Conservation (phyloP, 2,888 invertebrate genomes). For the Agriopis leucophaearia region DNA sequence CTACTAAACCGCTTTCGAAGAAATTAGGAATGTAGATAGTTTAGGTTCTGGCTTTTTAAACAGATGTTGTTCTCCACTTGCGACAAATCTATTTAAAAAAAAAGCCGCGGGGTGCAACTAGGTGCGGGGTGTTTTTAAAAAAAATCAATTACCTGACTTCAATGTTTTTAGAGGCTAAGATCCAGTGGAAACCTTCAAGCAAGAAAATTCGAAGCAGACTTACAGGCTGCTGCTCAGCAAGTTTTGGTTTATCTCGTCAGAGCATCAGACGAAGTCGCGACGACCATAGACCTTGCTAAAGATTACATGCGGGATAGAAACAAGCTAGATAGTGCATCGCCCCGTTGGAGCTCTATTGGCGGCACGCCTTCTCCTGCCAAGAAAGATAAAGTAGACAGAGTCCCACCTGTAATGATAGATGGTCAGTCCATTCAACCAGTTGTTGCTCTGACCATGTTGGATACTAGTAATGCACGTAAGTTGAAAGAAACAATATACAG, state of each 20-base stretch:
- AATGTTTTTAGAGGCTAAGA: constrained; percentile 65
- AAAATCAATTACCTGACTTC: neutral
- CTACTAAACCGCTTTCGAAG: too few species aligned
- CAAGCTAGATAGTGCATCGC: constrained; percentile 60
- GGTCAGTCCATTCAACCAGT: constrained; percentile 78
- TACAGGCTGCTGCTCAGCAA: constrained; percentile 69
- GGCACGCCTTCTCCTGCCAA: constrained; percentile 57
- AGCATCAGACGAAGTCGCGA: constrained; percentile 71
- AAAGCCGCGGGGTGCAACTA: too few species aligned
- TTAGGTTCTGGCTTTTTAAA: too few species aligned
- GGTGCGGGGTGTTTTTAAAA: too few species aligned
- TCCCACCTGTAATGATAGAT: constrained; percentile 73
- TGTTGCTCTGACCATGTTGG: constrained; percentile 69
- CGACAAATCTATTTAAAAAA: too few species aligned
- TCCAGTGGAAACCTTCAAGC: constrained; percentile 63
- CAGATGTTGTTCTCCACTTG: too few species aligned
- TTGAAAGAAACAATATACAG: constrained; percentile 3
- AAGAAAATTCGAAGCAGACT: constrained; percentile 65
- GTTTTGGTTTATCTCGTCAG: constrained; percentile 70
- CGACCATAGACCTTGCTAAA: constrained; percentile 68
- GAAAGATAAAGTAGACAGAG: constrained; percentile 69
- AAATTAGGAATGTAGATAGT: too few species aligned
- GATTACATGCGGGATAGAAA: constrained; percentile 62
- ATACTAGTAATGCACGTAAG: constrained; percentile 65
- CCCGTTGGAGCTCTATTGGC: constrained; percentile 69